Evolutionary conservation across 2,797 vertebrate genomes (phyloP).

Genomic region (Artibeus jamaicensis): DNA sequence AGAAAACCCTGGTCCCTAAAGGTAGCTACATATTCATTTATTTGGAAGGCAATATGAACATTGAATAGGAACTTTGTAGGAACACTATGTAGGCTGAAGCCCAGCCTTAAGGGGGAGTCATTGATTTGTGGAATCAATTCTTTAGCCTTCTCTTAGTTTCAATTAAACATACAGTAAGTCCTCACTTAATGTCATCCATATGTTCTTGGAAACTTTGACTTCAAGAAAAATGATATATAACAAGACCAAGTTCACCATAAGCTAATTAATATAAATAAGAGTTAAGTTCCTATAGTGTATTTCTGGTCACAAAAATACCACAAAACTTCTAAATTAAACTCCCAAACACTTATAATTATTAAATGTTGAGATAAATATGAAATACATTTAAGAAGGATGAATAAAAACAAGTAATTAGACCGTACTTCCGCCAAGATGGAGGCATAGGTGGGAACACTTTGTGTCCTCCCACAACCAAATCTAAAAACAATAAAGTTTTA

Average conservation of each 20-base stretch:
- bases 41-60: not conserved
- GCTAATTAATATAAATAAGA: not conserved
- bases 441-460: too few relatives aligned
- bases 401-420: not conserved
- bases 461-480: too few relatives aligned
- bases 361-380: not conserved
- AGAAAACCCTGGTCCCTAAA: not conserved
- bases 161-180: not conserved
- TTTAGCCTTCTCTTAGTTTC: slow-evolving; percentile 14
- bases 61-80: not conserved
- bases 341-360: not conserved
- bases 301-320: not conserved
- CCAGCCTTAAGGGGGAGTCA: slow-evolving; percentile 10
- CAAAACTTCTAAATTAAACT: not conserved
- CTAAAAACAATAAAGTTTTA: too few relatives aligned
- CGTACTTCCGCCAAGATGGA: too few relatives aligned
- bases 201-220: not conserved
- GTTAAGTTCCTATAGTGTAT: not conserved
- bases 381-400: not conserved
- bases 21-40: not conserved
- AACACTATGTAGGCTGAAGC: not conserved
- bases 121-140: slow-evolving; percentile 52
- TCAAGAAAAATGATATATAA: not conserved
- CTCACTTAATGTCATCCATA: not conserved
- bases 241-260: not conserved